Evolutionary conservation across 23 tunicate species (phyloP), one percentile per base, ranked within the genome.

Genomic region (Styela plicata): DNA sequence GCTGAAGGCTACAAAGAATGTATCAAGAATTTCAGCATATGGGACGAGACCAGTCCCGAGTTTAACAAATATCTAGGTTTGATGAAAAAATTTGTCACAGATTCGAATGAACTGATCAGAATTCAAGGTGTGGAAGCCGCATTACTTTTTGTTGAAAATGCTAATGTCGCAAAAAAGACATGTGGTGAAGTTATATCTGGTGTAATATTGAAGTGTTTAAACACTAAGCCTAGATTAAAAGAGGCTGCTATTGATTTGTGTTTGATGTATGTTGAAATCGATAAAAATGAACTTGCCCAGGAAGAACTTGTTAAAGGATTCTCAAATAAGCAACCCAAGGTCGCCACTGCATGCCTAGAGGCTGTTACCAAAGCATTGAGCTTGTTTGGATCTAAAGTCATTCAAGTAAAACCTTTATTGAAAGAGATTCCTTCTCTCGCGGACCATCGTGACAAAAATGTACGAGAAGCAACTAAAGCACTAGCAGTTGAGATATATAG

Each of bases 1-100:
- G 83, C 94, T 1, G 98, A 89, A 74, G 98, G 98, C 17, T 94
- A 94, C 69, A 86, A 94, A 68, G 98, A 94, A 83, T 94, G 94
- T 64, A 79, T 94, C 0, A 88, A 82, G 73, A 74, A 78, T 37
- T 89, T 94, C 79, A 86, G 82, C 7, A 78, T 33, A 68, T 89
- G 53, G 52, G 98, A 89, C 67, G 95, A 89, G 83, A 84, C 80
- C 73, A 94, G 95, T 33, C 80, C 98, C 2, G 90, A 93, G 35
- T 93, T 88, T 64, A 33, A 73, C 13, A 96, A 96, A 79, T 96
- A 96, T 63, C 84, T 92, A 25, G 97, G 97, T 0, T 65, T 91
- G 20, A 73, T 96, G 36, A 96, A 91, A 69, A 88, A 88, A 34
- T 96, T 96, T 79, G 97, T 91, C 2, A 91, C 79, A 37, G 99